Evolutionary conservation across 2,797 vertebrate genomes (phyloP), one percentile per base, ranked within the genome.

Genomic region (Trichosurus vulpecula): DNA sequence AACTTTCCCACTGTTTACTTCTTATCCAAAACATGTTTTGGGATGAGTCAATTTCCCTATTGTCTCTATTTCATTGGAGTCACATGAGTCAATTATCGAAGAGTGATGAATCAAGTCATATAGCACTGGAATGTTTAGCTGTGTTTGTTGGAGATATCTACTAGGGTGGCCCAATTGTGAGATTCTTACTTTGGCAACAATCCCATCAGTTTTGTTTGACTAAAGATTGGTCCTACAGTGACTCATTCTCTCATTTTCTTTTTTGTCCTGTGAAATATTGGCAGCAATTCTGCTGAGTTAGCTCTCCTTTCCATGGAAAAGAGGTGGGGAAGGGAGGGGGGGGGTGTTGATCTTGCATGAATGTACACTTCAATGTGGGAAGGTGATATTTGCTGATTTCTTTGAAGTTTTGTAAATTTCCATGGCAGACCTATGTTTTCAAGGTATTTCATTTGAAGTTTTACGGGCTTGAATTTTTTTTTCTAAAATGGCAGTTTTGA

Each of bases 131-230:
- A 14, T 92, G 90, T 91, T 19, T 91, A 14, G 14, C 19, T 12
- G 13, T 30, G 47, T 57, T 89, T 96, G 56, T 8, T 58, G 10
- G 56, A 54, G 58, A 94, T 91, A 93, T 93, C 94, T 91, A 31
- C 0, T 4, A 97, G 94, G 94, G 95, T 96, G 93, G 94, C 61
- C 97, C 47, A 52, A 31, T 16, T 90, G 30, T 47, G 55, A 93
- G 87, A 16, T 53, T 89, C 54, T 52, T 35, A 0, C 29, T 94
- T 91, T 81, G 94, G 91, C 94, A 93, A 4, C 0, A 90, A 52
- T 93, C 93, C 90, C 92, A 96, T 97, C 97, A 93, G 92, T 96
- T 90, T 97, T 96, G 19, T 93, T 89, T 93, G 90, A 94, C 55
- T 96, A 55, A 90, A 95, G 52, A 61, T 94, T 95, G 74, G 27